Conservation (phyloP, 2,888 invertebrate species). For the Scaptomyza parva region DNA sequence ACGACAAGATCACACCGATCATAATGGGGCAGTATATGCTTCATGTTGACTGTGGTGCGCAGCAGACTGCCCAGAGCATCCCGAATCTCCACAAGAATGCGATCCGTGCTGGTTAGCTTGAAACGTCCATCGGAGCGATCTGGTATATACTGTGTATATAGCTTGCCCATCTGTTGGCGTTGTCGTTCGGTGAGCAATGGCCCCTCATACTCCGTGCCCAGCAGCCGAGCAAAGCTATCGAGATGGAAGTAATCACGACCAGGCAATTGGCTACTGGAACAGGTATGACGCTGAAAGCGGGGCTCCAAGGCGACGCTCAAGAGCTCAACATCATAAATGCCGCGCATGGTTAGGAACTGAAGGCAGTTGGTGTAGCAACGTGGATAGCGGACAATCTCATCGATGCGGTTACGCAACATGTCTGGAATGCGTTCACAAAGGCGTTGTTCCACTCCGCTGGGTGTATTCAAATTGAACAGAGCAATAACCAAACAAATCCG, state of each 20-base stretch:
- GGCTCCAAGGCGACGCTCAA: constrained; percentile 86
- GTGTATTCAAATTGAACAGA: constrained; percentile 87
- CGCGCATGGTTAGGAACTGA: constrained; percentile 87
- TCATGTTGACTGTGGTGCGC: constrained; percentile 84
- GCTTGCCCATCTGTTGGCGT: constrained; percentile 86
- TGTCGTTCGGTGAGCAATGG: constrained; percentile 86
- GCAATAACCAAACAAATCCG: constrained; percentile 88
- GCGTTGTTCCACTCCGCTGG: constrained; percentile 85
- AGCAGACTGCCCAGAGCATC: constrained; percentile 85
- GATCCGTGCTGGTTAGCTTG: constrained; percentile 87
- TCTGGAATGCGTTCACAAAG: constrained; percentile 85
- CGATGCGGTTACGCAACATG: constrained; percentile 86
- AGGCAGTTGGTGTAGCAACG: constrained; percentile 87
- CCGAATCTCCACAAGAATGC: constrained; percentile 87
- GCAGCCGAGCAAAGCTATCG: constrained; percentile 86
- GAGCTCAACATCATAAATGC: constrained; percentile 87
- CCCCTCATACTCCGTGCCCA: constrained; percentile 84
- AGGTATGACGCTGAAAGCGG: constrained; percentile 87
- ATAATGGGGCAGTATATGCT: constrained; percentile 89
- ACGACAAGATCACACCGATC: constrained; percentile 88
- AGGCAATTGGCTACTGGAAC: constrained; percentile 85
- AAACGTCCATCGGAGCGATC: constrained; percentile 84
- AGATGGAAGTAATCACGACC: constrained; percentile 88
- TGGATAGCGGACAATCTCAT: constrained; percentile 87
- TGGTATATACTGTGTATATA: constrained; percentile 87